Percentiles rank a stretch among this genome's conserved stretches.
Conservation (phyloP, 2,888 invertebrate genomes). For the Coelopa pilipes region DNA sequence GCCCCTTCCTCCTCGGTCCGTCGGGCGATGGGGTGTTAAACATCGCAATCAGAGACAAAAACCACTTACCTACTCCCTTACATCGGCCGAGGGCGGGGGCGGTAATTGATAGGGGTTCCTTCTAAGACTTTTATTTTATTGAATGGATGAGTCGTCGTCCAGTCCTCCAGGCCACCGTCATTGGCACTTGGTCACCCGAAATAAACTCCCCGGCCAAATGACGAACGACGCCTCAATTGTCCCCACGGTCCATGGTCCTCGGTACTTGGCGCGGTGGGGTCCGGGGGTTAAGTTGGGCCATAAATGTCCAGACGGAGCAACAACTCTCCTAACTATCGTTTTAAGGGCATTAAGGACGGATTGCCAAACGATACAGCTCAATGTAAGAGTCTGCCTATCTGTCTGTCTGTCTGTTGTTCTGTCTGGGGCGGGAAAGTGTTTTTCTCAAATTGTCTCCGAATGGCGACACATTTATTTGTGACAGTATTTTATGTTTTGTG, state of each 20-base stretch:
- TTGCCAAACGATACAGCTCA: slow-evolving; percentile 11
- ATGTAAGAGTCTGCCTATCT: background rate
- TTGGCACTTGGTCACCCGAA: slow-evolving; percentile 42
- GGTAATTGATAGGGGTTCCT: slow-evolving; percentile 39
- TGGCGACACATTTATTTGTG: slow-evolving; percentile 56
- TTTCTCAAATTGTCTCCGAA: slow-evolving; percentile 40
- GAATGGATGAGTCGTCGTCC: slow-evolving; percentile 38
- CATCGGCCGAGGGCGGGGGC: slow-evolving; percentile 3
- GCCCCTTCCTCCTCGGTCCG: background rate
- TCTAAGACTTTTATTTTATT: slow-evolving; percentile 40
- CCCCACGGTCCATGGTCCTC: background rate
- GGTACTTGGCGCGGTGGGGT: too few species aligned
- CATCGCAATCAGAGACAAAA: slow-evolving; percentile 38
- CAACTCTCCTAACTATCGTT: slow-evolving; percentile 27
- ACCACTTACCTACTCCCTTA: slow-evolving; percentile 20
- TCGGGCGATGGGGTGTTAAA: slow-evolving; percentile 55
- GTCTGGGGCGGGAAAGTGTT: slow-evolving; percentile 22
- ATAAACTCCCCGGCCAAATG: slow-evolving; percentile 37
- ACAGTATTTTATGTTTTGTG: slow-evolving; percentile 49
- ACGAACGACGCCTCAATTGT: slow-evolving; percentile 32
- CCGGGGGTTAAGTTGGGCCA: too few species aligned
- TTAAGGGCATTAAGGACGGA: slow-evolving; percentile 22
- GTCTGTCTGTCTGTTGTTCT: background rate
- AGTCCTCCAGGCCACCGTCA: slow-evolving; percentile 22
- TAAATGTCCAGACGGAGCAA: slow-evolving; percentile 1